Percentiles rank a stretch among this genome's conserved stretches.
Evolutionary conservation across 2,113 vertebrate species (phyloP).

Genomic region (Redunca redunca): DNA sequence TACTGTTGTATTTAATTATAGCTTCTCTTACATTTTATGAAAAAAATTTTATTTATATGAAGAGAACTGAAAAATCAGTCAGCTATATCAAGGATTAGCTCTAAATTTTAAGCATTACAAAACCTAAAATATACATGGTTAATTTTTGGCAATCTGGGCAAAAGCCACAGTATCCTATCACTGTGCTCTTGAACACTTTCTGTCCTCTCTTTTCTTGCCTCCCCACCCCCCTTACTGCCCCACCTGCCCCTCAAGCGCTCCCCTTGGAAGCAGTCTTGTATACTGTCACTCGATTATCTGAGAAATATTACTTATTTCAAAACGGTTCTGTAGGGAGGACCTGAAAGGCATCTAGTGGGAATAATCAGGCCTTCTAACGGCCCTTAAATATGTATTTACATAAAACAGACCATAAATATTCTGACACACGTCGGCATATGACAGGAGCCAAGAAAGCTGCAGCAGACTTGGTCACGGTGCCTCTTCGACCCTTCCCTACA

Average conservation of each 20-base stretch:
- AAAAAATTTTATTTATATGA: constrained; percentile 16
- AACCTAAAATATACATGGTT: neutral
- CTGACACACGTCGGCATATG: constrained; percentile 47
- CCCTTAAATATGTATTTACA: constrained; percentile 63
- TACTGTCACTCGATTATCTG: constrained; percentile 70
- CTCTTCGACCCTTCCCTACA: constrained; percentile 49
- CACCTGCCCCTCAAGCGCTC: constrained; percentile 57
- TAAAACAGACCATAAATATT: constrained; percentile 69
- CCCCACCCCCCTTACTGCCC: neutral
- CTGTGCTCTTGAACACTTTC: constrained; percentile 4
- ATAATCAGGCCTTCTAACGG: constrained; percentile 59
- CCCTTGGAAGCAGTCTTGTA: constrained; percentile 64
- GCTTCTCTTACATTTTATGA: constrained; percentile 14
- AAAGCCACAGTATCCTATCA: neutral
- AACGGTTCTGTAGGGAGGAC: constrained; percentile 69
- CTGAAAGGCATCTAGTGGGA: constrained; percentile 65
- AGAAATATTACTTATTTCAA: constrained; percentile 76
- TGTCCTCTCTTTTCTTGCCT: neutral
- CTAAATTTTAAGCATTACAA: constrained; percentile 48
- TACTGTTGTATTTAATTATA: constrained; percentile 35
- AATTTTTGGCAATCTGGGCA: neutral
- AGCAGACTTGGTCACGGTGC: constrained; percentile 17
- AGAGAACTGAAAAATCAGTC: constrained; percentile 35
- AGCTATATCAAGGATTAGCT: constrained; percentile 47
- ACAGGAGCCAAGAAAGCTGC: constrained; percentile 45